These are phyloP conservation scores for Argyresthia goedartella DNA, from an alignment of 2,888 invertebrate species.

Conservation along the genomic window DNA sequence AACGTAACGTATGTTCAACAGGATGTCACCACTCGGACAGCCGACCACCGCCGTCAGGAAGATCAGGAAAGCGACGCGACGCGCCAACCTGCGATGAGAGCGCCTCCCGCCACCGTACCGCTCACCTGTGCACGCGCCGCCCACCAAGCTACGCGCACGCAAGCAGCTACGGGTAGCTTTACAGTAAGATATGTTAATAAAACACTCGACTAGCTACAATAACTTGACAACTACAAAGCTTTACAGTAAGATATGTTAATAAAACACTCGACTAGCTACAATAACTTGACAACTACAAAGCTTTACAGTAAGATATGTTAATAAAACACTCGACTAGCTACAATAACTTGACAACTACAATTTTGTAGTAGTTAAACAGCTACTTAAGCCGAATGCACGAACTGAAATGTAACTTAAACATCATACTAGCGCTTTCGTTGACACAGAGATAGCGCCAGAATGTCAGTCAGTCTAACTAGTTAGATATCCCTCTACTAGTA, in stretches of 20 bases:
- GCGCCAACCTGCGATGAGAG: slow-evolving; percentile 2
- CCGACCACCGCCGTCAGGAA: slow-evolving; percentile 1
- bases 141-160: neutral
- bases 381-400: too few relatives aligned
- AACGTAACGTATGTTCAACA: neutral
- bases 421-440: too few relatives aligned
- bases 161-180: neutral
- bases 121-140: neutral
- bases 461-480: too few relatives aligned
- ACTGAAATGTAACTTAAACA: too few relatives aligned
- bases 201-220: neutral
- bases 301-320: neutral
- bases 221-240: too few relatives aligned
- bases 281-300: too few relatives aligned
- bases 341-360: too few relatives aligned
- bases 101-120: too few relatives aligned
- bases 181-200: neutral
- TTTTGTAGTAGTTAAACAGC: too few relatives aligned
- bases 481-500: too few relatives aligned
- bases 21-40: neutral
- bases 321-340: neutral
- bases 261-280: neutral
- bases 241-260: neutral
- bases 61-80: slow-evolving; percentile 1
- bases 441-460: too few relatives aligned